A percentile compares a stretch with the other conserved stretches of the same genome.
Evolutionary conservation across 2,888 invertebrate genomes (phyloP).

Genomic region (Drepana falcataria): DNA sequence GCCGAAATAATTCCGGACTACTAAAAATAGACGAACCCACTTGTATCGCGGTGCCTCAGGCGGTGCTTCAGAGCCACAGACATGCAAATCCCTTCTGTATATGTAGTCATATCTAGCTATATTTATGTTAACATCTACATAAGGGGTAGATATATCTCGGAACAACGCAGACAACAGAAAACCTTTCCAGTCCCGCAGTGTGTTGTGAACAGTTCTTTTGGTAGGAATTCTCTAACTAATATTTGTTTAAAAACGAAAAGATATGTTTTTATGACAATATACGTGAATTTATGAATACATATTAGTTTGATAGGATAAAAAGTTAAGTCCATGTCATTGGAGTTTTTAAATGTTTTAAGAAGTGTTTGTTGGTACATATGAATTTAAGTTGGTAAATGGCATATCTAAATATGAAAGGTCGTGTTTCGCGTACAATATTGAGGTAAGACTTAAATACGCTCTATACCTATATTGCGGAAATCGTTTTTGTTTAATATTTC

Average conservation of each 20-base stretch:
- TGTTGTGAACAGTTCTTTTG: conserved; percentile 18
- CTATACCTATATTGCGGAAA: too few species aligned
- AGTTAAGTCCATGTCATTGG: too few species aligned
- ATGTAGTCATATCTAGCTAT: conserved; percentile 10
- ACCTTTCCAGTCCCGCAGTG: conserved; percentile 21
- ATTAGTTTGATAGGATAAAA: too few species aligned
- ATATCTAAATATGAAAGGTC: too few species aligned
- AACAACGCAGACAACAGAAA: conserved; percentile 22
- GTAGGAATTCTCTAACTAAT: conserved; percentile 12
- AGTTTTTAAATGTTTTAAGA: too few species aligned
- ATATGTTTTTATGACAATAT: too few species aligned
- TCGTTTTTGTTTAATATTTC: too few species aligned
- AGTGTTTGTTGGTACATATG: too few species aligned
- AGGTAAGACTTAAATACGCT: too few species aligned
- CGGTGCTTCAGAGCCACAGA: not conserved
- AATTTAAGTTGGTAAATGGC: too few species aligned
- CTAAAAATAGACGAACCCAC: not conserved
- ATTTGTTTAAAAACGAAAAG: not conserved
- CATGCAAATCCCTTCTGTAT: conserved; percentile 4
- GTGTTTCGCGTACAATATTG: too few species aligned
- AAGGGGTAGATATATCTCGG: conserved; percentile 12
- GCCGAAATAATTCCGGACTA: not conserved
- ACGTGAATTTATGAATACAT: too few species aligned
- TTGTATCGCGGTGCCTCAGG: not conserved
- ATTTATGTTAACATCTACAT: conserved; percentile 12